Base-by-base conservation (phyloP, 2,888 invertebrate genomes). In the Mallateleia sp. region DNA sequence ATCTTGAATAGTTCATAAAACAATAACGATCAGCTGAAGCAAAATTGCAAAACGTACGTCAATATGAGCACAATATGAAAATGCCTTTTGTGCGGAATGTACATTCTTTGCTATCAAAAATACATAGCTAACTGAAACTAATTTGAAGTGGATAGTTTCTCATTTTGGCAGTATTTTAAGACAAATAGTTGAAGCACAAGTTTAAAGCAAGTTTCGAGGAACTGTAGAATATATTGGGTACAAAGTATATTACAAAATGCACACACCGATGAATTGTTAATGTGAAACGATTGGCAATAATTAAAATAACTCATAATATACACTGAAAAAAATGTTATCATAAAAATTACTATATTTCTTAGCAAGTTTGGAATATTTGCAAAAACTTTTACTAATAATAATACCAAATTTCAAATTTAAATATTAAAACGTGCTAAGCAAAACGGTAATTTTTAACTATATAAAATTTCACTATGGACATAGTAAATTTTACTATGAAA, bases 91-190 rank as follows among this genome's bases (percentile, higher is more conserved):
- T 32, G 22, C 1, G 66, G 77, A 77, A 77, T 77, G 64, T 20
- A 34, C 56, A 66, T 77, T 66, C 77, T 56, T 67, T 32, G 34
- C 15, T 67, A 32, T 66, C 47, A 67, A 67, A 58, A 67, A 66
- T 78, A 50, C n/a, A 67, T 58, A 28, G 32, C 58, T 58, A 38
- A 47, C 50, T 28, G 58, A 67, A 78, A 67, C 78, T 78, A 67
- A 78, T 67, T 67, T 78, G 64, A 67, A 66, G 67, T 47, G 32
- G 67, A 67, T 67, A 78, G 78, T 78, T 78, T 58, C 47, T 50
- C 67, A 75, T 42, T 78, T 67, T 47, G 58, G 54, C 62, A 64
- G 54, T 64, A 54, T 67, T 78, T 77, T 78, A 78, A 78, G 58
- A 42, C 66, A 77, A 77, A 77, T 77, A 77, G 56, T 64, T 74